Evolutionary conservation across 1,140 invertebrate genomes (phyloP), one percentile per base, ranked within the genome.

Genomic region (Macrotrachela quadricornifera): DNA sequence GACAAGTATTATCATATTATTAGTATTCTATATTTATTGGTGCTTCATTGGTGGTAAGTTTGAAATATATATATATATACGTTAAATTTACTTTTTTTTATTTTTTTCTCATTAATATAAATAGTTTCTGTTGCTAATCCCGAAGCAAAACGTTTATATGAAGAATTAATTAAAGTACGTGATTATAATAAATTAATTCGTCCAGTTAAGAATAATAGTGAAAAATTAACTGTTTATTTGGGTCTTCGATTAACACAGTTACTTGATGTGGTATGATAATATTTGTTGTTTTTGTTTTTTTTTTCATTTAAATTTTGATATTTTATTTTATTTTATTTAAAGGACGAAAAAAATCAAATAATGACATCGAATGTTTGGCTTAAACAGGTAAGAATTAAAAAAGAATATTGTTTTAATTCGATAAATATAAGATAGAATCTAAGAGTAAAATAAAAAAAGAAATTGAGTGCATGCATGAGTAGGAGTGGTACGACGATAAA

Each of bases 341-440:
- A 66, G 59, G 60, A 91, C 73, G 73, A 92, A 51, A 90, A 90
- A 69, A 85, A 90, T 73, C 87, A 92, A 74, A 90, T 92, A 63
- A 74, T 92, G 59, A 91, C 85, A 13, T 90, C 85, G 0, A 91
- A 91, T 74, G 84, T 92, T 21, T 91, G 86, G 87, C 72, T 91
- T 36, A 84, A 88, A 68, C 86, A 91, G 68, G 83, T 86, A 75
- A 84, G 81, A 15, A 4, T 30, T 46, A 50, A 10, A 12, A 39
- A 10, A 39, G 37, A 39, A 42, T 37, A 14, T n/a, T 36, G 18
- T 37, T 46, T 3, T 13, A 44, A 40, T 11, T 12, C n/a, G 15
- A 48, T n/a, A n/a, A n/a, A n/a, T n/a, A n/a, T n/a, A 58, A 8
- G 18, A 12, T 17, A 42, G 3, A 13, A 1, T 14, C 4, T 39